These are phyloP conservation scores for Myodes glareolus DNA, from an alignment of 2,113 vertebrate genomes.

Conservation along the genomic window DNA sequence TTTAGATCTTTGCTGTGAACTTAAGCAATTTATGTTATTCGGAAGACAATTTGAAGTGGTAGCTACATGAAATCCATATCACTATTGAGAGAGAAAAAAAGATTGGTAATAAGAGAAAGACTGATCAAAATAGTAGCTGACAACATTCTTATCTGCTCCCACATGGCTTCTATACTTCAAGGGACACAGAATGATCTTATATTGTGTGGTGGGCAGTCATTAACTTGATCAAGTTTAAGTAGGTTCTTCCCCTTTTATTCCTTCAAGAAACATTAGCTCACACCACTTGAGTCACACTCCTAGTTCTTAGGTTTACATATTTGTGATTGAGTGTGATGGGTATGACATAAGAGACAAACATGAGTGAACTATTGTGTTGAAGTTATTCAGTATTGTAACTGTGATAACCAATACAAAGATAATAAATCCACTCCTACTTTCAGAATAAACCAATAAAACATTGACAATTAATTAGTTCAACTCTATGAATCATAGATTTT, in stretches of 20 bases:
- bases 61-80: neutral
- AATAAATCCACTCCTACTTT: neutral
- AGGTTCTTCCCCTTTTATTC: neutral
- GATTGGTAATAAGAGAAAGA: neutral
- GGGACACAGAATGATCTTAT: too few relatives aligned
- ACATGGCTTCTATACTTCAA: neutral
- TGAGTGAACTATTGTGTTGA: neutral
- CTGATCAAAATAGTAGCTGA: neutral
- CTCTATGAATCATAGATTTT: neutral
- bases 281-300: neutral
- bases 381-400: neutral
- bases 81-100: neutral
- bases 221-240: neutral
- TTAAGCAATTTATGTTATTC: neutral
- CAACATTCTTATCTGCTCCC: neutral
- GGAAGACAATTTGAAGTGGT: neutral
- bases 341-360: neutral
- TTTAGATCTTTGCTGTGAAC: neutral
- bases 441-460: neutral
- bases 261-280: neutral
- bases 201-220: neutral
- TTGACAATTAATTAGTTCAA: neutral
- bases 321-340: neutral
- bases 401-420: neutral
- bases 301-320: neutral